phyloP scores from a whole-genome alignment of 2,797 vertebrate genomes.

The Pseudochromis fuscus region DNA sequence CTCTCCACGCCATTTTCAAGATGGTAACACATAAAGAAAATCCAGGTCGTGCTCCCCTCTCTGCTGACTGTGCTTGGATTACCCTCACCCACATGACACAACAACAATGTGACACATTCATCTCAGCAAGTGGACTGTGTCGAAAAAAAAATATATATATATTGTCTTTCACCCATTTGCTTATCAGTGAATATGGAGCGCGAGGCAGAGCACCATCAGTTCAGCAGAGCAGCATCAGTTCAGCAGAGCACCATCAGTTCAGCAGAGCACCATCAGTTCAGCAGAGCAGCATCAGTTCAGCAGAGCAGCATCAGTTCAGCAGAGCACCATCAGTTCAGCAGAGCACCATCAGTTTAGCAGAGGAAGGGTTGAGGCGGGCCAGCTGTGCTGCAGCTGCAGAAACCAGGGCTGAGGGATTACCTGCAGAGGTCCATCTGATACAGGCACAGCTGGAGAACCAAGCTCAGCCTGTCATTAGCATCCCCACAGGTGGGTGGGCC shows the following conservation, averaged over 20 bases:
- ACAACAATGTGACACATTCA: slow-evolving; percentile 61
- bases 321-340: too few relatives aligned
- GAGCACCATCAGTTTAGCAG: slow-evolving; percentile 11
- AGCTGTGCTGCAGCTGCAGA: background rate
- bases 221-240: slow-evolving; percentile 22
- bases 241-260: slow-evolving; percentile 23
- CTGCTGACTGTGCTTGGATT: slow-evolving; percentile 49
- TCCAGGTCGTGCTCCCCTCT: slow-evolving; percentile 10
- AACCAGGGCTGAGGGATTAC: slow-evolving; percentile 35
- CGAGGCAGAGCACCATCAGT: slow-evolving; percentile 2
- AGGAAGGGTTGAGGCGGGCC: slow-evolving; percentile 17
- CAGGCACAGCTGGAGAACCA: slow-evolving; percentile 23
- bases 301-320: slow-evolving; percentile 26
- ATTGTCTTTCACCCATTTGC: slow-evolving; percentile 55
- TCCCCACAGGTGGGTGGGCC: slow-evolving; percentile 34
- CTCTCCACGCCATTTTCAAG: background rate
- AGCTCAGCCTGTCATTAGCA: slow-evolving; percentile 42
- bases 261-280: slow-evolving; percentile 23
- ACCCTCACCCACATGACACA: slow-evolving; percentile 55
- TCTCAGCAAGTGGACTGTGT: slow-evolving; percentile 63
- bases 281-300: slow-evolving; percentile 23
- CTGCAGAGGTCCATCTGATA: slow-evolving; percentile 53
- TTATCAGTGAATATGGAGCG: slow-evolving; percentile 41
- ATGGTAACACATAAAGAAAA: slow-evolving; percentile 7
- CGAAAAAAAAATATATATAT: slow-evolving; percentile 53